Percentiles rank a stretch among this genome's conserved stretches.
Evolutionary conservation across 2,797 vertebrate species (phyloP).

Genomic region (Loris lydekkerianus): DNA sequence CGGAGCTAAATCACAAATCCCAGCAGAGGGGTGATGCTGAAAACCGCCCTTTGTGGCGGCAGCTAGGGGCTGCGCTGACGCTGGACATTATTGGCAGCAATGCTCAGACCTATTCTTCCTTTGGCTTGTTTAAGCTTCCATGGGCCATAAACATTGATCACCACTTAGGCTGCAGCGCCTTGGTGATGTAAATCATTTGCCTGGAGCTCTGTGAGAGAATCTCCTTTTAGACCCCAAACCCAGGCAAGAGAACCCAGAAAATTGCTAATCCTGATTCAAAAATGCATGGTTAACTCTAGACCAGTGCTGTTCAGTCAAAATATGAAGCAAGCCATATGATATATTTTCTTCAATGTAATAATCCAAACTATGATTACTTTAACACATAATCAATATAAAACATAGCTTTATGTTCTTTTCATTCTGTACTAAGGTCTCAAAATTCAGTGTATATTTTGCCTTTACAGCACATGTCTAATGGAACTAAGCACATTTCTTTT

Average conservation of each 20-base stretch:
- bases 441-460: not conserved
- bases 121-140: slow-evolving; percentile 75
- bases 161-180: not conserved
- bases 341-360: slow-evolving; percentile 19
- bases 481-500: not conserved
- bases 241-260: not conserved
- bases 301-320: not conserved
- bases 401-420: slow-evolving; percentile 23
- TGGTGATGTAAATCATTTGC: slow-evolving; percentile 18
- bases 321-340: not conserved
- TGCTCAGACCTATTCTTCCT: slow-evolving; percentile 67
- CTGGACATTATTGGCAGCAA: slow-evolving; percentile 49
- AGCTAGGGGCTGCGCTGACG: not conserved
- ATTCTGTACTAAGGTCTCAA: not conserved
- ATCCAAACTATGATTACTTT: slow-evolving; percentile 41
- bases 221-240: slow-evolving; percentile 17
- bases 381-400: slow-evolving; percentile 18
- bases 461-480: not conserved
- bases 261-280: not conserved
- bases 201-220: not conserved
- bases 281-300: not conserved
- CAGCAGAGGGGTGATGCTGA: slow-evolving; percentile 17
- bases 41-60: slow-evolving; percentile 58
- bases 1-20: slow-evolving; percentile 69
- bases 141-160: slow-evolving; percentile 75